These are phyloP conservation scores for Plectrocnemia conspersa DNA, from an alignment of 1,140 invertebrate species.

Conservation along the genomic window DNA sequence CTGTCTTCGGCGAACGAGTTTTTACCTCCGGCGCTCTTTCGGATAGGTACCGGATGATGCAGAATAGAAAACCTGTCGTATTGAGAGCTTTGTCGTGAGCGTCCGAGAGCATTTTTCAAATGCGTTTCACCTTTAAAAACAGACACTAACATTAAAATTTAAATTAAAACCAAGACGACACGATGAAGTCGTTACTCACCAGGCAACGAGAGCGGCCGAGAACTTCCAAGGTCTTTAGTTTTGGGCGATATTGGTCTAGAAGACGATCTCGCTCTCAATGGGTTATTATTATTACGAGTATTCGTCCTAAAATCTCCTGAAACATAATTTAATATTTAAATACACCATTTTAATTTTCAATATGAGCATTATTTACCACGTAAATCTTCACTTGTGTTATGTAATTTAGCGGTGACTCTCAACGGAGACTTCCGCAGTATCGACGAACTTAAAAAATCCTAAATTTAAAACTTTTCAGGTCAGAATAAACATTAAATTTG, in stretches of 20 bases:
- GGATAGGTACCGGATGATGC: conserved; percentile 43
- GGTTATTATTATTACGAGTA: conserved; percentile 30
- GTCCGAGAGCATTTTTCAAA: conserved; percentile 41
- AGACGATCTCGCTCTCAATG: conserved; percentile 20
- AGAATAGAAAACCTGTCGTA: conserved; percentile 46
- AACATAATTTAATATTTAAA: conserved; percentile 2
- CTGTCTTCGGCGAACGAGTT: conserved; percentile 41
- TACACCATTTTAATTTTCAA: background rate
- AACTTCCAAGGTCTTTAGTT: conserved; percentile 21
- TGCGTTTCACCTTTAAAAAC: conserved; percentile 47
- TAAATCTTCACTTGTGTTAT: conserved; percentile 34
- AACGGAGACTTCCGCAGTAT: conserved; percentile 33
- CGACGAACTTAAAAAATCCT: conserved; percentile 32
- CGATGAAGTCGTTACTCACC: conserved; percentile 15
- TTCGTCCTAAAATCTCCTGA: conserved; percentile 31
- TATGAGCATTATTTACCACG: conserved; percentile 22
- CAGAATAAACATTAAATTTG: too few relatives aligned
- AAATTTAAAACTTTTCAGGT: conserved; percentile 13
- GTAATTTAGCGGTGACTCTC: conserved; percentile 32
- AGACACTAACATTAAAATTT: background rate
- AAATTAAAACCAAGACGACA: background rate
- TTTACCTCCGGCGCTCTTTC: conserved; percentile 37
- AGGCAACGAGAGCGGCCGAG: conserved; percentile 31
- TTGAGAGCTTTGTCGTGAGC: conserved; percentile 38
- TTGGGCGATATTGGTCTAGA: conserved; percentile 33